A percentile compares a stretch with the other conserved stretches of the same genome.
Conservation (phyloP, 2,888 invertebrate species). For the Euphydryas editha region DNA sequence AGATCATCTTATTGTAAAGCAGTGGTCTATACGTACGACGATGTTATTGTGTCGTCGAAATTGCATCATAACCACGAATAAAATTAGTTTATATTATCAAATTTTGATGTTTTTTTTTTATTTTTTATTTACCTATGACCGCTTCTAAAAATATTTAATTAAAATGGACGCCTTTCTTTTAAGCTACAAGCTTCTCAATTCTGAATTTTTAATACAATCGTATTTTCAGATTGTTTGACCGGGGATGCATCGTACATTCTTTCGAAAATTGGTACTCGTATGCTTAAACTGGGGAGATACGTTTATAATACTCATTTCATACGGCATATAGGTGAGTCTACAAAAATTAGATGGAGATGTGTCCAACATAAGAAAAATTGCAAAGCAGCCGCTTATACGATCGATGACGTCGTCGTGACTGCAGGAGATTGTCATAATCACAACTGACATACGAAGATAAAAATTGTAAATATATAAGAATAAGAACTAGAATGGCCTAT, state of each 20-base stretch:
- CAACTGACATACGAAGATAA: slow-evolving; percentile 4
- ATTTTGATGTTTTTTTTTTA: too few relatives aligned
- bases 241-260: neutral
- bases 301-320: slow-evolving; percentile 13
- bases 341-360: slow-evolving; percentile 32
- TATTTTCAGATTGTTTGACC: neutral
- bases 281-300: slow-evolving; percentile 21
- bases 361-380: slow-evolving; percentile 42
- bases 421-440: slow-evolving; percentile 38
- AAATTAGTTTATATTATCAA: too few relatives aligned
- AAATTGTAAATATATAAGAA: too few relatives aligned
- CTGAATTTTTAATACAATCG: neutral
- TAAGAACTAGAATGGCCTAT: too few relatives aligned
- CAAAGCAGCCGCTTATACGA: slow-evolving; percentile 47
- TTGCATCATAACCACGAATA: slow-evolving; percentile 21
- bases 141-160: neutral
- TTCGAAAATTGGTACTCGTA: slow-evolving; percentile 19
- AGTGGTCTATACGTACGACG: slow-evolving; percentile 47
- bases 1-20: slow-evolving; percentile 48
- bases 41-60: slow-evolving; percentile 39
- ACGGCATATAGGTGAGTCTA: neutral
- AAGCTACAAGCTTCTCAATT: too few relatives aligned
- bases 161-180: too few relatives aligned
- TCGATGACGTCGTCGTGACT: slow-evolving; percentile 40
- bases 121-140: neutral